A percentile compares a stretch with the other conserved stretches of the same genome.
Conservation (phyloP, 2,797 vertebrate species). For the Sphenopsis melanotis region DNA sequence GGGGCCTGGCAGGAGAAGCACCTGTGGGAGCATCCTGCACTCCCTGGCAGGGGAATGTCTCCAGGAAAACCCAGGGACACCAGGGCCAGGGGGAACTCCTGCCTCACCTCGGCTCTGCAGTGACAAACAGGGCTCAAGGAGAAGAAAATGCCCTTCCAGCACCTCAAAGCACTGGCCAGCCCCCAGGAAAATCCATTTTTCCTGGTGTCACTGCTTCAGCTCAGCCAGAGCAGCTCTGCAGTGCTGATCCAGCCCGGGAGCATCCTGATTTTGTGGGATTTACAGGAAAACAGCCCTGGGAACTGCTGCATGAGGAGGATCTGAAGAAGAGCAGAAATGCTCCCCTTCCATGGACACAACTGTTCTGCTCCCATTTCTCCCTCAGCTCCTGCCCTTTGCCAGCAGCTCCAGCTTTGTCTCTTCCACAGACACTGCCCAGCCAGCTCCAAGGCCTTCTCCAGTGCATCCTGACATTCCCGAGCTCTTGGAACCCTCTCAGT, state of each 20-base stretch:
- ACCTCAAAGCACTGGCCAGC: background rate
- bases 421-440: background rate
- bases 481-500: background rate
- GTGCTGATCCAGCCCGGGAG: background rate
- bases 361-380: background rate
- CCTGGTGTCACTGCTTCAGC: no score
- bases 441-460: background rate
- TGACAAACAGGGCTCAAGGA: rapidly evolving
- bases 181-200: background rate
- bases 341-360: background rate
- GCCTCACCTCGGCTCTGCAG: background rate
- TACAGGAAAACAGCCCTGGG: background rate
- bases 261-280: background rate
- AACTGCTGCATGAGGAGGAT: background rate
- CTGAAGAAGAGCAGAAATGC: background rate
- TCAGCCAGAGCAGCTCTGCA: background rate
- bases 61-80: rapidly evolving
- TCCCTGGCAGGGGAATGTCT: rapidly evolving
- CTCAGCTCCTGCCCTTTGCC: background rate
- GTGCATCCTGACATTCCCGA: background rate
- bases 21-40: background rate
- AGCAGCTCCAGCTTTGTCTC: background rate
- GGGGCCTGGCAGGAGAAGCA: background rate
- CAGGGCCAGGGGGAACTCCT: background rate
- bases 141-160: background rate